These are phyloP conservation scores for Furnarius figulus DNA, from an alignment of 2,113 vertebrate species.

Conservation along the genomic window DNA sequence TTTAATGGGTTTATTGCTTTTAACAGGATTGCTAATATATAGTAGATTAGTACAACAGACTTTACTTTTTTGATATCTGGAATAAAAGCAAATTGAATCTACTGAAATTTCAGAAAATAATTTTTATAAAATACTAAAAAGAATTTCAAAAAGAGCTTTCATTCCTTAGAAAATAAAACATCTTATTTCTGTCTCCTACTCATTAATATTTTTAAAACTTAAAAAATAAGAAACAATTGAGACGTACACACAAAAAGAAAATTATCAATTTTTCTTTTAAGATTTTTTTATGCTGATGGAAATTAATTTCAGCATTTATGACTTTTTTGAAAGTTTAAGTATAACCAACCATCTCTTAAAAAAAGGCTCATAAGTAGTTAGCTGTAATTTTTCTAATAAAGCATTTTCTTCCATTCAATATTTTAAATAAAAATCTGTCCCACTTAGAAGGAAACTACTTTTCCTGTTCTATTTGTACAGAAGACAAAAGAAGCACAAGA, in stretches of 20 bases:
- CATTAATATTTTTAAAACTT: not conserved
- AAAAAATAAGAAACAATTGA: not conserved
- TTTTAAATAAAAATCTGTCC: not conserved
- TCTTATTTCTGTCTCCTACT: not conserved
- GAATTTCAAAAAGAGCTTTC: not conserved
- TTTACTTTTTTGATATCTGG: not conserved
- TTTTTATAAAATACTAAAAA: conserved; percentile 12
- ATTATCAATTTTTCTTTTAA: not conserved
- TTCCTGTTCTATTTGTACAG: not conserved
- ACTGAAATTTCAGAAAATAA: not conserved
- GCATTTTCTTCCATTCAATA: not conserved
- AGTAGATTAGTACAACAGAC: not conserved
- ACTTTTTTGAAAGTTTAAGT: not conserved
- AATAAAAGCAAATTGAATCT: not conserved
- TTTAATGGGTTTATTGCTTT: not conserved
- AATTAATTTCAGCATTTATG: not conserved
- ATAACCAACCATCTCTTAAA: not conserved
- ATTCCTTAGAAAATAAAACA: not conserved
- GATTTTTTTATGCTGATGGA: not conserved
- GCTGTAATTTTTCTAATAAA: not conserved
- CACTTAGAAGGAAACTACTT: not conserved
- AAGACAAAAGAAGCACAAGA: not conserved
- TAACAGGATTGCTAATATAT: not conserved
- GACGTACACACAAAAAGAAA: not conserved
- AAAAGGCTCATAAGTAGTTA: not conserved